These are phyloP conservation scores for Acrobasis consociella DNA, from an alignment of 2,888 invertebrate species.

Conservation along the genomic window DNA sequence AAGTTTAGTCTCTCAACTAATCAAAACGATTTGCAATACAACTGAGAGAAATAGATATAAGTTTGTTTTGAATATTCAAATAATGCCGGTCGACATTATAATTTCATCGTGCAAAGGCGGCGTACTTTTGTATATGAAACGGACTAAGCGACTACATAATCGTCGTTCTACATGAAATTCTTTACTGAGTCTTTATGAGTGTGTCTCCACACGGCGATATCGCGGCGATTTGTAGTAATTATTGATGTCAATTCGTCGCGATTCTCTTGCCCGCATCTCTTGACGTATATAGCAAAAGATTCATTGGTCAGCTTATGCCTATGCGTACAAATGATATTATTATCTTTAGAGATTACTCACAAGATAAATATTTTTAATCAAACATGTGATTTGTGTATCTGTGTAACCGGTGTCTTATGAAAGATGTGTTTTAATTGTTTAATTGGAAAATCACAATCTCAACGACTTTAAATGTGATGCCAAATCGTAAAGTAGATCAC, in stretches of 20 bases:
- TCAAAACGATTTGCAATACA: not conserved
- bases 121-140: not conserved
- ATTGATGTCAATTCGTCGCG: too few species aligned
- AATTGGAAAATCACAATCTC: constrained; percentile 10
- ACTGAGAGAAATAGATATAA: not conserved
- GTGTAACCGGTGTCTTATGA: constrained; percentile 7
- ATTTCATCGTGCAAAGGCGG: not conserved
- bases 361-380: constrained; percentile 7
- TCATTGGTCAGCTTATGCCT: constrained; percentile 9
- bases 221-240: too few species aligned
- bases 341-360: not conserved
- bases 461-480: constrained; percentile 19
- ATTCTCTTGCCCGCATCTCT: too few species aligned
- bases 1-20: too few species aligned
- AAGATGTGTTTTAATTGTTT: constrained; percentile 4
- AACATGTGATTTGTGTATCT: constrained; percentile 1
- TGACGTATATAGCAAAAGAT: not conserved
- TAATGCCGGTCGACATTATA: not conserved
- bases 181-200: too few species aligned
- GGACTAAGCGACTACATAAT: not conserved
- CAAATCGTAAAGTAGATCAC: constrained; percentile 20
- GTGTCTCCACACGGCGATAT: too few species aligned
- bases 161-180: too few species aligned
- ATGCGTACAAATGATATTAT: constrained; percentile 8
- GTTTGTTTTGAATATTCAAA: not conserved